These are phyloP conservation scores for Phymanthus crucifer DNA, from an alignment of 92 coral and sea anemone genomes.

Conservation along the genomic window DNA sequence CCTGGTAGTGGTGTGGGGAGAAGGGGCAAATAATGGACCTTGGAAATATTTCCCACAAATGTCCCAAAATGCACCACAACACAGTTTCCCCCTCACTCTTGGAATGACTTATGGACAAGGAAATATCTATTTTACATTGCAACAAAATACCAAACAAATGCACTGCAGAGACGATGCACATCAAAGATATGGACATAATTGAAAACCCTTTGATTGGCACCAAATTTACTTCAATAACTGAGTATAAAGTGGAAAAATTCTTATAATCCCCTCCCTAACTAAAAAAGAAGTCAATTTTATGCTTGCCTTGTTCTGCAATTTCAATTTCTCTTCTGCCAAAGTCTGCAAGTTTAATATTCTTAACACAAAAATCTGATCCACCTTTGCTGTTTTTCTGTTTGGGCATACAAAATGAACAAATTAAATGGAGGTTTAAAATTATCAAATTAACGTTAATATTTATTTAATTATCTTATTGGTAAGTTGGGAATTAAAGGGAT, in stretches of 20 bases:
- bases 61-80: not conserved
- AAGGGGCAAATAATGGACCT: too few relatives aligned
- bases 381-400: slow-evolving; percentile 96
- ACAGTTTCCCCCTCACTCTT: too few relatives aligned
- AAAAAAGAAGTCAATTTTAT: not conserved
- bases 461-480: not conserved
- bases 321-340: slow-evolving; percentile 99
- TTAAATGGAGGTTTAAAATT: slow-evolving; percentile 30
- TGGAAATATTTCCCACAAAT: too few relatives aligned
- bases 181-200: not conserved
- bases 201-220: not conserved
- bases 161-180: not conserved
- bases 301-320: slow-evolving; percentile 99
- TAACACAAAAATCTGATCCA: slow-evolving; percentile 97
- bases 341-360: slow-evolving; percentile 98
- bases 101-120: not conserved
- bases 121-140: not conserved
- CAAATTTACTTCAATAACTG: not conserved
- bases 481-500: not conserved
- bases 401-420: slow-evolving; percentile 48
- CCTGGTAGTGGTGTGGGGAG: too few relatives aligned
- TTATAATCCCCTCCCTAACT: not conserved
- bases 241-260: not conserved
- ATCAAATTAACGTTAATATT: not conserved
- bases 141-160: not conserved